phyloP scores from a whole-genome alignment of 2,888 invertebrate genomes.

The Andrena fulva region DNA sequence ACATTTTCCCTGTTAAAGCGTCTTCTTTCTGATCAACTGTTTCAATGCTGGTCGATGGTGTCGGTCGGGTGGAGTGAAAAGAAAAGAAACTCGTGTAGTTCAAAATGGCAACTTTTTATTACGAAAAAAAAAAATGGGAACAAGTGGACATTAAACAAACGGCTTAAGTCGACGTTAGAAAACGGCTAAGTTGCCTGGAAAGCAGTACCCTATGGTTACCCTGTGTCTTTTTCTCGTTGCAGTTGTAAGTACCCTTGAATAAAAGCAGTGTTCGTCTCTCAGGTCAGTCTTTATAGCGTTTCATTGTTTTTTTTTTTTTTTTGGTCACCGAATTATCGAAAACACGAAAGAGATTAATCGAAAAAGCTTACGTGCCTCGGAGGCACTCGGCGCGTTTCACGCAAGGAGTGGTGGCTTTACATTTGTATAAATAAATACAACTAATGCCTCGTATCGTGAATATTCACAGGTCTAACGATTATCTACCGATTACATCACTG shows the following conservation, averaged over 20 bases:
- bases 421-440: constrained; percentile 48
- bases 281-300: constrained; percentile 56
- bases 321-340: neutral
- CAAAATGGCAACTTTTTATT: constrained; percentile 69
- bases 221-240: constrained; percentile 52
- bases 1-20: neutral
- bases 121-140: constrained; percentile 39
- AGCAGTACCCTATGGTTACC: constrained; percentile 56
- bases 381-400: constrained; percentile 6
- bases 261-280: constrained; percentile 37
- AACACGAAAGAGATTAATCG: constrained; percentile 14
- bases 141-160: constrained; percentile 45
- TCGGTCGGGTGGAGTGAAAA: neutral
- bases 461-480: constrained; percentile 6
- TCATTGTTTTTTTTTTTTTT: neutral
- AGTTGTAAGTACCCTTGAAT: constrained; percentile 44
- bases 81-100: constrained; percentile 12
- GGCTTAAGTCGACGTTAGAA: constrained; percentile 40
- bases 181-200: constrained; percentile 40
- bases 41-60: neutral
- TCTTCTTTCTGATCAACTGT: no score
- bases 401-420: constrained; percentile 5
- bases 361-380: constrained; percentile 11
- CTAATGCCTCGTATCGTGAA: constrained; percentile 41
- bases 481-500: constrained; percentile 13